Base-by-base conservation (phyloP, 2,888 invertebrate genomes). In the Blastobasis adustella region DNA sequence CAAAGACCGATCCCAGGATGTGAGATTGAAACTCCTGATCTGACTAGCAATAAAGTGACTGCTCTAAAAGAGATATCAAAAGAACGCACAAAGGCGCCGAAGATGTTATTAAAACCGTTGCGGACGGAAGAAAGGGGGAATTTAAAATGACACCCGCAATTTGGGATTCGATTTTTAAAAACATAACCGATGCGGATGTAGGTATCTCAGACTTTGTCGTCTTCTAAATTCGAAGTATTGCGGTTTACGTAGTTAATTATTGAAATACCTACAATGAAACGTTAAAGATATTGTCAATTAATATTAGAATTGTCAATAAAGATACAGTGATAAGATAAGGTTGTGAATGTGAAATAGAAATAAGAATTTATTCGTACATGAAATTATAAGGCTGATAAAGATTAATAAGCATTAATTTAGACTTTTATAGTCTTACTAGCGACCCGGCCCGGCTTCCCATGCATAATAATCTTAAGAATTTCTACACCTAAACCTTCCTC, bases 21-120 rank as follows among this genome's bases (percentile, higher is more conserved):
- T 80, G 75, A 82, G 79, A 86, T 84, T 82, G 85, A 82, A 83
- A 83, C 82, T 82, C 85, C 85, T 82, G 86, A 85, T 86, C 83
- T 73, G 86, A 84, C 83, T 86, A 84, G 84, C 73, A 87, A 86
- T 86, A 85, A 87, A 86, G 76, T 82, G 79, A 76, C 76, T 73
- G 73, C 71, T 82, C 80, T 23, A 76, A 80, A 78, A 76, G 71
- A 71, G 69, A 77, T 80, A 77, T 82, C 81, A 82, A 83, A 83
- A 82, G 79, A 82, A 82, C 72, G 77, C 75, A 82, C 81, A 82
- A 82, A 82, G 78, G 79, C 76, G 74, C 67, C 71, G 66, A 72
- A 79, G 73, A 80, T 75, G 80, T 71, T 82, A 79, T 81, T 81
- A 79, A 82, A 82, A 78, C 76, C 66, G 62, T 63, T 67, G 71